Conservation (phyloP, 2,797 vertebrate genomes). For the Acrossocheilus fasciatus region DNA sequence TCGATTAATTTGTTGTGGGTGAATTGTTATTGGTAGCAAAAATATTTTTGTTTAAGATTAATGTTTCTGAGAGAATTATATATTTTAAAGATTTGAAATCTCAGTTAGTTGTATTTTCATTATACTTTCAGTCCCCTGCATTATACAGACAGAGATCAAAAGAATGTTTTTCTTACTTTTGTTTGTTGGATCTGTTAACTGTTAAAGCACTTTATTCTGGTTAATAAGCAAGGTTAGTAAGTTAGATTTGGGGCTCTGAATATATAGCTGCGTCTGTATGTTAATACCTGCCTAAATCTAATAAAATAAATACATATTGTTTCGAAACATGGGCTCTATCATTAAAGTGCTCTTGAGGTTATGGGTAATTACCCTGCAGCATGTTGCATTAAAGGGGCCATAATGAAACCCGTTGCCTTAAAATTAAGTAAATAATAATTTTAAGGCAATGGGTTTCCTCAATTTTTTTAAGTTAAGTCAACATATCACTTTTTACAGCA, state of each 20-base stretch:
- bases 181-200: slow-evolving; percentile 5
- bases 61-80: neutral
- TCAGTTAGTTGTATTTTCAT: neutral
- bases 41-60: neutral
- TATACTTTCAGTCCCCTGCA: neutral
- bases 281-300: neutral
- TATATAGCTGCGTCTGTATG: neutral
- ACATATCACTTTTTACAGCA: too few species aligned
- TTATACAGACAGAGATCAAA: neutral
- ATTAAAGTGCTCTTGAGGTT: neutral
- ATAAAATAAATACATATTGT: slow-evolving; percentile 29
- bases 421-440: too few species aligned
- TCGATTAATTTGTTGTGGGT: neutral
- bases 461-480: too few species aligned
- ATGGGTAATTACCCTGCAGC: neutral
- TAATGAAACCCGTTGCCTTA: too few species aligned
- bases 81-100: neutral
- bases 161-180: neutral
- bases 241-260: neutral
- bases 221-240: neutral
- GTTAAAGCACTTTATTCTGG: slow-evolving; percentile 42
- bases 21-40: neutral
- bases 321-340: neutral
- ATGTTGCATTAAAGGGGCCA: neutral
- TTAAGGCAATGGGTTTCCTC: too few species aligned